Evolutionary conservation across 2,888 invertebrate genomes (phyloP).

Genomic region (Lymantria monacha): DNA sequence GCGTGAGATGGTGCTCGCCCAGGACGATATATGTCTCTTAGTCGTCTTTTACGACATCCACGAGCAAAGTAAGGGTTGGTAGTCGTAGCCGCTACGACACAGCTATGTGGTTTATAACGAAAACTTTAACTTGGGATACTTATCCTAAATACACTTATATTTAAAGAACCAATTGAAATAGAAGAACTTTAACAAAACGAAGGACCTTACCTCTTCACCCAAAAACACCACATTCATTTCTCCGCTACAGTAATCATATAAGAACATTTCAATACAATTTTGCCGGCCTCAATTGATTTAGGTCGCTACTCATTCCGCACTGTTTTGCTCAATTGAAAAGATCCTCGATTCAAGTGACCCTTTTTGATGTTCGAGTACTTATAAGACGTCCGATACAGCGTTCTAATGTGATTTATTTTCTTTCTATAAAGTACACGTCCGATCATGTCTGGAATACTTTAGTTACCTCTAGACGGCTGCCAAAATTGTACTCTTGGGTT

Average conservation of each 20-base stretch:
- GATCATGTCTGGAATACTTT: not conserved
- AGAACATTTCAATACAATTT: slow-evolving; percentile 17
- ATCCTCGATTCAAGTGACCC: slow-evolving; percentile 20
- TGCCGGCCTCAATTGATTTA: slow-evolving; percentile 24
- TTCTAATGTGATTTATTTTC: slow-evolving; percentile 19
- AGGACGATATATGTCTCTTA: too few relatives aligned
- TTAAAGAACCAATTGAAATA: too few relatives aligned
- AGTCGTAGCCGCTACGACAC: too few relatives aligned
- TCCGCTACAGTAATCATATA: slow-evolving; percentile 8
- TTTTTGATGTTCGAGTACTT: slow-evolving; percentile 29
- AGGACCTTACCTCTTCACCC: not conserved
- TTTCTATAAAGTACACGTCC: not conserved
- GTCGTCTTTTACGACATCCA: too few relatives aligned
- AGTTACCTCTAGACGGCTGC: too few relatives aligned
- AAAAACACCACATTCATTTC: slow-evolving; percentile 3
- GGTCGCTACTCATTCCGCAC: slow-evolving; percentile 21
- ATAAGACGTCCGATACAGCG: slow-evolving; percentile 17
- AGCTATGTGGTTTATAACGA: too few relatives aligned
- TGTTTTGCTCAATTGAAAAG: slow-evolving; percentile 21
- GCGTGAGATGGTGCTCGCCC: too few relatives aligned
- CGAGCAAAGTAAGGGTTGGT: too few relatives aligned
- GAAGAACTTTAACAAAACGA: not conserved
- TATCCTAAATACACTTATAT: too few relatives aligned
- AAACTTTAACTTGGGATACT: too few relatives aligned
- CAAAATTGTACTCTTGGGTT: too few relatives aligned